Evolutionary conservation across 2,113 vertebrate genomes (phyloP), one percentile per base, ranked within the genome.

Genomic region (Thamnophis sirtalis): DNA sequence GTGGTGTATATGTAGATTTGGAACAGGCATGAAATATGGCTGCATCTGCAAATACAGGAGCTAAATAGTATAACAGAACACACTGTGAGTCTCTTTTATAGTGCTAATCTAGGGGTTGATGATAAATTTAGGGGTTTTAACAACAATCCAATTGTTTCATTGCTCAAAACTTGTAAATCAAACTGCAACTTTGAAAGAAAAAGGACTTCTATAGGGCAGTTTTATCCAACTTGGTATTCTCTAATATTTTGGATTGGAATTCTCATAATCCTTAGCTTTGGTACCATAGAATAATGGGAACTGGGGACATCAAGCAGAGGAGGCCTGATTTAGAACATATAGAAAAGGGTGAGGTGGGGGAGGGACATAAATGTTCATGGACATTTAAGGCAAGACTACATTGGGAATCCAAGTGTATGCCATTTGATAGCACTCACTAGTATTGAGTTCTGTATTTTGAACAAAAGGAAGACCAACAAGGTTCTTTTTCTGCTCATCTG

Each of bases 1-100:
- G 97, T 94, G 96, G n/a, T 0, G 97, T 96, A 89, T 97, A 98
- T 0, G 97, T 97, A 28, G 98, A 98, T 94, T 97, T 97, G 88
- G 1, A 86, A 91, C 95, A 94, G 95, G 91, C 68, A 90, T 0
- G 92, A 94, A 53, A 92, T 28, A 96, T 48, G 80, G 93, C 89
- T 96, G 96, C 94, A 49, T 51, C 97, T 98, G 95, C 17, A 96
- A 96, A 93, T 94, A 90, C 5, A 90, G 73, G 3, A 48, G 89
- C 0, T 49, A 88, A 93, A 84, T 86, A 92, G 3, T 73, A 13
- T 11, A 7, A 8, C 10, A 55, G 51, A 68, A 24, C 17, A 80
- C 51, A 84, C 2, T 88, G 15, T 33, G 21, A 50, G 19, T 55
- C n/a, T 7, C 4, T 48, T 54, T 88, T 11, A 92, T 28, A 88